Base-by-base conservation (phyloP, 92 coral and sea anemone genomes). In the Zoanthus solanderi region DNA sequence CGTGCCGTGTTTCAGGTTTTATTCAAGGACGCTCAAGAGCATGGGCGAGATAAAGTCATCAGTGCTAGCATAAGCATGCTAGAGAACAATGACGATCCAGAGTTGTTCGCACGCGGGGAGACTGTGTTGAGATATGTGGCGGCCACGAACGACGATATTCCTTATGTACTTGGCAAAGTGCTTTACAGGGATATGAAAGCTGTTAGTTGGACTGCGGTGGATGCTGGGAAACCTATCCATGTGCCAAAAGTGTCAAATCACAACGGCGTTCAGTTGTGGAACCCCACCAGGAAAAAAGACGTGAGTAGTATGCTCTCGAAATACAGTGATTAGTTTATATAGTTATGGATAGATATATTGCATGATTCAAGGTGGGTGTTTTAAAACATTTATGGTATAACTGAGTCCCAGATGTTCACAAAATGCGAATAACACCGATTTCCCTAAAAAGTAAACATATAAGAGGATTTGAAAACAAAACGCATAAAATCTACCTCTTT, bases 221-320 rank as follows among this genome's bases (percentile, higher is more conserved):
- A 96, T 80, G 78, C 99, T 84, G 99, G 99, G 58, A 96, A 95
- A 75, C 98, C 99, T 0, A 93, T 96, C 32, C 99, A 96, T 32
- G 95, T 96, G 15, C 93, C 98, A 0, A 96, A 95, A 69, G 98
- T 95, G n/a, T 84, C 92, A 13, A 92, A 89, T 79, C 98, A 96
- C 87, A 84, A 97, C 14, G 99, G 99, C 13, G 95, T 93, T 50
- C 83, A 89, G 10, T 34, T 96, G 88, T 96, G 99, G 99, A 96
- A 96, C 79, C 93, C 95, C 57, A 6, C 73, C 29, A 88, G 96
- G 78, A 96, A 91, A 78, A 92, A 89, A 18, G 91, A 88, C 87
- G 98, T 96, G 50, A 85, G 91, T 75, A 69, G 15, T 37, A 37
- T 37, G 42, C 42, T 37, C 42, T 37, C 42, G 42, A 37, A 2